Conservation (phyloP, 2,888 invertebrate genomes). For the Drosophila tanythrix region DNA sequence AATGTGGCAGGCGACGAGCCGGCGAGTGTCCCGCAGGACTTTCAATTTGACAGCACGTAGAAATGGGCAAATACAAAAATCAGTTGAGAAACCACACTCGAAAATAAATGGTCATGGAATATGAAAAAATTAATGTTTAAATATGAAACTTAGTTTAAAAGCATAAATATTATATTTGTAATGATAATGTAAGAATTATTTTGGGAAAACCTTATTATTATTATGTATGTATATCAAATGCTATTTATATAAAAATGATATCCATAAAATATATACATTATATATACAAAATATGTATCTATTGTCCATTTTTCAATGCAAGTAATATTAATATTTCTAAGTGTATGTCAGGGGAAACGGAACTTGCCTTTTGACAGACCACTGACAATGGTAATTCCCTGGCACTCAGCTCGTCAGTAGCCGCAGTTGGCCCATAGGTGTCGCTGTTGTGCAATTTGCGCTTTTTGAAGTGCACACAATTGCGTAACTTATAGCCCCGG, state of each 20-base stretch:
- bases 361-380: slow-evolving; percentile 41
- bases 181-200: neutral
- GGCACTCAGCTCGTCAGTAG: slow-evolving; percentile 1
- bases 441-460: slow-evolving; percentile 80
- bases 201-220: neutral
- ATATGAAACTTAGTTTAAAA: neutral
- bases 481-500: slow-evolving; percentile 84
- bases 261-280: neutral
- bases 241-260: neutral
- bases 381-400: slow-evolving; percentile 60
- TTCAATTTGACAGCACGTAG: slow-evolving; percentile 60
- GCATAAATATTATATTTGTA: neutral
- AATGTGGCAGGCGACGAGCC: slow-evolving; percentile 23
- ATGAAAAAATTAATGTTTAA: neutral
- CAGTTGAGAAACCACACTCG: neutral
- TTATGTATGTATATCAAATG: neutral
- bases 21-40: slow-evolving; percentile 72
- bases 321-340: neutral
- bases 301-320: neutral
- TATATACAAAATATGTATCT: neutral
- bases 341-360: neutral
- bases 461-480: slow-evolving; percentile 75
- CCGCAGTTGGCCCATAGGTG: slow-evolving; percentile 50
- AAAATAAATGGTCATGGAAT: neutral
- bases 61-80: slow-evolving; percentile 1